Base-by-base conservation (phyloP, 2,888 invertebrate genomes). In the Trissoscelio sp. region DNA sequence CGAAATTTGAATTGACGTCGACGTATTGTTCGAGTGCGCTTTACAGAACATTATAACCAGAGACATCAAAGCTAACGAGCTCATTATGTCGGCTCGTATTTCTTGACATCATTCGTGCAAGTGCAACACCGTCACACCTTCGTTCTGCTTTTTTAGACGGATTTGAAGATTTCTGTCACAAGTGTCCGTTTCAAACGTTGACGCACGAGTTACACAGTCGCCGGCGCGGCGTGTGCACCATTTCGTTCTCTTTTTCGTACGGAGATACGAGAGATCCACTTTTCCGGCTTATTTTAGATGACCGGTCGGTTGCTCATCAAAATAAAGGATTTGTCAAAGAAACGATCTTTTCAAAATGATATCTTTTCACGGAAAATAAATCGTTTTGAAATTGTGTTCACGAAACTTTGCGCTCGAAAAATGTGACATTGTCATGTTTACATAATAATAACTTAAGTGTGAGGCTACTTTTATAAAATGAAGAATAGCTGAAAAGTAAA, bases 1-100 rank as follows among this genome's bases (percentile, higher is more conserved):
- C 70, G 74, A 74, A 80, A 80, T 80, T 74, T 80, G 70, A 75
- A 80, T 80, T 75, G 69, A 75, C 53, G 74, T 80, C 69, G 74
- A 64, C 64, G 62, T 75, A 80, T 80, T 75, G 74, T 81, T 75
- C 66, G 55, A 81, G 70, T 70, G 39, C 39, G 74, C 60, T 69
- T 75, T 55, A 48, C 18, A 48, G 48, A 48, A 62, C 58, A 58
- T 70, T 62, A 64, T 58, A 70, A 73, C 51, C 74, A 55, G 55
- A 42, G 48, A 74, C 69, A 57, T 80, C 74, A 74, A 62, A 69
- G 74, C 74, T 80, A 79, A 73, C 73, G 79, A 74, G 79, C 79
- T 79, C 73, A 79, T 79, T 79, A 79, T 67, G 73, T 34, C 53
- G 42, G 58, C 18, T 57, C 74, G 74, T 46, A 60, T 62, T 62